Base-by-base conservation (phyloP, 2,797 vertebrate species). In the Liasis olivaceus region DNA sequence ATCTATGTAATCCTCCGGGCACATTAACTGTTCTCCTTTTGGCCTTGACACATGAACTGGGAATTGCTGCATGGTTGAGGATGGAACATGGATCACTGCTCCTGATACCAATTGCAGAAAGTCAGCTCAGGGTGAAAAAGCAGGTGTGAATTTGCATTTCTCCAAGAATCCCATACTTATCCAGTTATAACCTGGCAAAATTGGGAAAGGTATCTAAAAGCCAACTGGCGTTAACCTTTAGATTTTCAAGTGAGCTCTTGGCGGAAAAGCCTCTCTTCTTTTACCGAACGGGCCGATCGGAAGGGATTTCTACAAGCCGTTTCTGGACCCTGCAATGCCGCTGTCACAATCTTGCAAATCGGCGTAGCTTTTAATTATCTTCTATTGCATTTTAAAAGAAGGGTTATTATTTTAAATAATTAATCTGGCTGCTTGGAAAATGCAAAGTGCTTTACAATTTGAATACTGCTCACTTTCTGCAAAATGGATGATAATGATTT, bases 381-480 rank as follows among this genome's bases (percentile, higher is more conserved):
- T 42, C 89, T 86, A 88, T 90, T 93, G 81, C 64, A 8, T 88
- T 93, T 88, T 88, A 88, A 93, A 56, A 87, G 92, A 64, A 59
- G 31, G 51, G 69, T 47, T 14, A 77, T 91, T 91, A 88, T 88
- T 88, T 87, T 84, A 84, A 93, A 87, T 84, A 89, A 91, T 90
- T 93, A 88, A 91, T 62, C 60, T 2, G 42, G 89, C 89, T 81
- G 87, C 59, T 84, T 93, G 47, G 51, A 87, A 93, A 90, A 88
- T 64, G 89, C 89, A 88, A 88, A 90, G 56, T 47, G 85, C 89
- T 88, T 93, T 88, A 58, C 42, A 93, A 88, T 88, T 93, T 72
- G 28, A 63, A 64, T n/a, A 89, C 77, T 87, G 36, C 63, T 93
- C 85, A 58, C 89, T 86, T 91, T 87, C 92, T 90, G 89, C 56